These are phyloP conservation scores for Benitochromis conjunctus DNA, from an alignment of 2,113 vertebrate genomes.

Conservation along the genomic window DNA sequence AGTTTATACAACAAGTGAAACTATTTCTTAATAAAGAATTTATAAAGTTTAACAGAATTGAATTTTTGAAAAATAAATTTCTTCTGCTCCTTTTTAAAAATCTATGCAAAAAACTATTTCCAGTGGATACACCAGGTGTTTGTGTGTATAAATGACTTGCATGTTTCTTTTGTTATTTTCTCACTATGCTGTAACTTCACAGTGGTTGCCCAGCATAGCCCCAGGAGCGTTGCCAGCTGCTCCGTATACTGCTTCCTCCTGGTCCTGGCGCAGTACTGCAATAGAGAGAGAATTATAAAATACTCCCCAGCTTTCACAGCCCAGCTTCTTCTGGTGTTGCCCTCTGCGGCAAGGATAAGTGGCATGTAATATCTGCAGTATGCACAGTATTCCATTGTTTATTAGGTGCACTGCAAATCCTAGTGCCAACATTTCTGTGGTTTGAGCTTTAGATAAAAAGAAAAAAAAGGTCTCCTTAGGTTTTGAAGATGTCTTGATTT, in stretches of 20 bases:
- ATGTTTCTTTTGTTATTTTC: background rate
- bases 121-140: background rate
- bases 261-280: background rate
- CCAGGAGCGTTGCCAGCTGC: background rate
- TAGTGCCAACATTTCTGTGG: background rate
- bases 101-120: background rate
- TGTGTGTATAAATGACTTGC: background rate
- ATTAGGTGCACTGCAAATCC: background rate
- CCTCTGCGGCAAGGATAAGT: background rate
- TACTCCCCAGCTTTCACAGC: background rate
- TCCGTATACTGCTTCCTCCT: background rate
- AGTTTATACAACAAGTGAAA: background rate
- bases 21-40: background rate
- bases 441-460: background rate
- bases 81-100: background rate
- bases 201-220: background rate
- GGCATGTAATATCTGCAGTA: background rate
- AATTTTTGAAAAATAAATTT: background rate
- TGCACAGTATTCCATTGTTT: background rate
- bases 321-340: background rate
- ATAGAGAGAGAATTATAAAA: background rate
- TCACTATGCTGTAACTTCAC: background rate
- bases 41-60: background rate
- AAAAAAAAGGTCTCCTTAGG: background rate
- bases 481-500: constrained; percentile 1